Base-by-base conservation (phyloP, 2,888 invertebrate species). In the Digitonthophagus gazella region DNA sequence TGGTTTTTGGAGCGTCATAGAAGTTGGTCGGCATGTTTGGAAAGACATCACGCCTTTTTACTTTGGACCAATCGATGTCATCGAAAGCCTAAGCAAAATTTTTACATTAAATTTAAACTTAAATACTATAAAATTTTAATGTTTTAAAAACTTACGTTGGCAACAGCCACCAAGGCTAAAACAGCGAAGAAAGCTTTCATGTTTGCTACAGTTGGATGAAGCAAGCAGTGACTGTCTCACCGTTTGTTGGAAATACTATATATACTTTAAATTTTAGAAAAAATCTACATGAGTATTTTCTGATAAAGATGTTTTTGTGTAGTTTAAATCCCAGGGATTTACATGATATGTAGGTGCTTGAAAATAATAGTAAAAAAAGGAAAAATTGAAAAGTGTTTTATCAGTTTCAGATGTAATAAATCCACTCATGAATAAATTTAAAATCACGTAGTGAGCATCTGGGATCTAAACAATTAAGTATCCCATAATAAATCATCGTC, bases 51-150 rank as follows among this genome's bases (percentile, higher is more conserved):
- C 55, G 54, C 3, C 20, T 44, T 15, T 28, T 67, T 3, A 67
- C 67, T 14, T 61, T 67, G 18, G 63, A 54, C 67, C 63, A 67
- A n/a, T 67, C 67, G 1, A 67, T 6, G 19, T 67, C 56, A 15
- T 63, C 63, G 64, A 58, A 61, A 58, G 67, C 67, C 67, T 65
- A 57, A n/a, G n/a, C n/a, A n/a, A n/a, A n/a, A n/a, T n/a, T n/a
- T n/a, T n/a, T n/a, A n/a, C n/a, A n/a, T n/a, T n/a, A n/a, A n/a
- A n/a, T n/a, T n/a, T n/a, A n/a, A n/a, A n/a, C n/a, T n/a, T n/a
- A n/a, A n/a, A n/a, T n/a, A n/a, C n/a, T n/a, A n/a, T n/a, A n/a
- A n/a, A n/a, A n/a, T n/a, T n/a, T 58, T 58, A 11, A 58, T 15
- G 56, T 18, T 18, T 58, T 11, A 15, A 44, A 1, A 16, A 19